These are phyloP conservation scores for Noctua pronuba DNA, from an alignment of 2,888 invertebrate species.

Conservation along the genomic window DNA sequence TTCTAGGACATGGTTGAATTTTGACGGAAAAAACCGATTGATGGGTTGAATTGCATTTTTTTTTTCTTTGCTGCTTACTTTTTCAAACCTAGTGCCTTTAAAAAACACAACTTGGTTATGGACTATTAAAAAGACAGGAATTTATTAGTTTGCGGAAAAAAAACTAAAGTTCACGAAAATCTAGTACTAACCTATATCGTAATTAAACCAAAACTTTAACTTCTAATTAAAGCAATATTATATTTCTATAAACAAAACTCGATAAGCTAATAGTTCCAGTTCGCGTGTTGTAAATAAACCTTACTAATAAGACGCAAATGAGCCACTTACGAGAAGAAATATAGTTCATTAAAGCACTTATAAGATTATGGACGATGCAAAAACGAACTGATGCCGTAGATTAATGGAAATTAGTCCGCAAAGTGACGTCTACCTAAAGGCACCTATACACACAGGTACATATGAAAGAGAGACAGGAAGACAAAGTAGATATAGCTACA, in stretches of 20 bases:
- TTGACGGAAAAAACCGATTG: not conserved
- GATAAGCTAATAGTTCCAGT: slow-evolving; percentile 8
- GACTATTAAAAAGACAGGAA: not conserved
- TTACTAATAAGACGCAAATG: slow-evolving; percentile 26
- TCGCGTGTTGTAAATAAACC: slow-evolving; percentile 25
- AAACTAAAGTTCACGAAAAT: not conserved
- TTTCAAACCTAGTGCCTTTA: not conserved
- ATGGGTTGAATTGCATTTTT: not conserved
- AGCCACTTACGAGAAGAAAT: slow-evolving; percentile 9
- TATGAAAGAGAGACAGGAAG: not conserved
- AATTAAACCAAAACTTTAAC: not conserved
- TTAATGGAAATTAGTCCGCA: slow-evolving; percentile 26
- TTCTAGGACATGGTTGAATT: not conserved
- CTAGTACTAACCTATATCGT: not conserved
- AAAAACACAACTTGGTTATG: not conserved
- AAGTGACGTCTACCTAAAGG: slow-evolving; percentile 7
- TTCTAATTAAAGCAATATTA: not conserved
- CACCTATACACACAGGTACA: not conserved
- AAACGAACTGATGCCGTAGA: slow-evolving; percentile 24
- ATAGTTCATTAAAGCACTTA: slow-evolving; percentile 45
- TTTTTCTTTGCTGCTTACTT: not conserved
- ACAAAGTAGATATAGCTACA: not conserved
- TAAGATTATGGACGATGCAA: slow-evolving; percentile 36
- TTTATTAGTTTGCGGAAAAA: not conserved
- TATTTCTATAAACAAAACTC: not conserved